A percentile compares a stretch with the other conserved stretches of the same genome.
Conservation (phyloP, 2,113 vertebrate genomes). For the Aegotheles bennettii region DNA sequence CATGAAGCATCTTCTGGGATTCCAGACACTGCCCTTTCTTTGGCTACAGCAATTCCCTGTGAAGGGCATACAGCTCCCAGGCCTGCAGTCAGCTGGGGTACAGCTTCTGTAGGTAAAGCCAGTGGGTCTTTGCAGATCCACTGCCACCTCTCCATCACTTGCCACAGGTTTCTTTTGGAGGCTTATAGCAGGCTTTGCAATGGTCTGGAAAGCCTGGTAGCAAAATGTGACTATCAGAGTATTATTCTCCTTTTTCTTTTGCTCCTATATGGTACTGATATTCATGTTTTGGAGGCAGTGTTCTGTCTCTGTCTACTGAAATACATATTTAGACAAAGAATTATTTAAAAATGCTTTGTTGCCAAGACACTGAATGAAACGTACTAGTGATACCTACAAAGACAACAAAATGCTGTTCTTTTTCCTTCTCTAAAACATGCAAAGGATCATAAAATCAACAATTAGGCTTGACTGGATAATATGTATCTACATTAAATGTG, state of each 20-base stretch:
- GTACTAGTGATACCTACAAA: not conserved
- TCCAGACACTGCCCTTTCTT: not conserved
- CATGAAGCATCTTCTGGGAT: not conserved
- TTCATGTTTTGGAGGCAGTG: not conserved
- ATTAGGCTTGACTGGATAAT: not conserved
- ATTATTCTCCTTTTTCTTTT: not conserved
- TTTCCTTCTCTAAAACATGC: conserved; percentile 26
- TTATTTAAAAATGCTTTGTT: not conserved
- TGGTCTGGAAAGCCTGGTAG: not conserved
- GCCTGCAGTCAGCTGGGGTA: not conserved
- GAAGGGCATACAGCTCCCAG: not conserved
- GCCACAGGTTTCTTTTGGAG: not conserved
- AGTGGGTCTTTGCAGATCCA: not conserved
- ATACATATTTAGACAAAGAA: not conserved
- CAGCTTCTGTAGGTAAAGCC: not conserved
- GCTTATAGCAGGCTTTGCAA: not conserved
- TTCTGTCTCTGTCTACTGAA: not conserved
- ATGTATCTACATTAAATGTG: not conserved
- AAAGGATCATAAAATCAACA: not conserved
- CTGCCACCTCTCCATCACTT: not conserved
- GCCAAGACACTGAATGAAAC: not conserved
- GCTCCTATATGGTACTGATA: not conserved
- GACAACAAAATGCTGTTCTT: not conserved
- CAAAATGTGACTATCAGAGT: not conserved
- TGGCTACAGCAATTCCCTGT: accelerated